Percentiles rank a stretch among this genome's conserved stretches.
These are phyloP conservation scores for Zonitis immaculata DNA, from an alignment of 2,888 invertebrate genomes.

Conservation along the genomic window DNA sequence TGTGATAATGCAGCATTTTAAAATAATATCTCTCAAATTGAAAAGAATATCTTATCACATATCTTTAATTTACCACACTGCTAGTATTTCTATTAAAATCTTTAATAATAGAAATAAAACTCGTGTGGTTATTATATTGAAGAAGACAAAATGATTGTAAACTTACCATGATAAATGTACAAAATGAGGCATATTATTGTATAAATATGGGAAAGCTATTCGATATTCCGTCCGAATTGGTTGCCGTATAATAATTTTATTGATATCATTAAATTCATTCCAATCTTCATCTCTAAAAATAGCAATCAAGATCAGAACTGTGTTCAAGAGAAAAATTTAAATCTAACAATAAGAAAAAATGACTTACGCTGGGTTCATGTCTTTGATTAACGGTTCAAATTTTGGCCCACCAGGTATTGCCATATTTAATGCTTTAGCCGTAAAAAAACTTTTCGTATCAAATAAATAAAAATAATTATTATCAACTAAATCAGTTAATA, in stretches of 20 bases:
- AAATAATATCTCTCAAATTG: constrained; percentile 48
- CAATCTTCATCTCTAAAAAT: constrained; percentile 91
- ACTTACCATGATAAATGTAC: constrained; percentile 97
- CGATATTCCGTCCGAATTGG: constrained; percentile 98
- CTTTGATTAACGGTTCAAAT: constrained; percentile 98
- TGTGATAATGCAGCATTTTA: constrained; percentile 56
- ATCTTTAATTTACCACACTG: constrained; percentile 52
- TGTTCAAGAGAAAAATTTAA: no score
- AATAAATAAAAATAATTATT: constrained; percentile 99
- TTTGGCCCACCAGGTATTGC: constrained; percentile 99
- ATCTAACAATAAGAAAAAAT: no score
- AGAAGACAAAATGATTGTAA: constrained; percentile 17
- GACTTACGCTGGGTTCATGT: constrained; percentile 88
- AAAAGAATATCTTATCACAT: constrained; percentile 53
- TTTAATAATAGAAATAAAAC: constrained; percentile 44
- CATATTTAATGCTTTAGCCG: constrained; percentile 98
- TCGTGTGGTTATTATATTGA: constrained; percentile 36
- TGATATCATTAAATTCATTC: constrained; percentile 99
- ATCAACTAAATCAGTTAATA: constrained; percentile 96
- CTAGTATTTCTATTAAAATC: constrained; percentile 51
- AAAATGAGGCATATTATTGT: constrained; percentile 98
- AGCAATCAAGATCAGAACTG: no score
- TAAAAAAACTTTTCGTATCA: constrained; percentile 99
- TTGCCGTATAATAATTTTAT: constrained; percentile 98
- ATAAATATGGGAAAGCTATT: constrained; percentile 98